Conservation (phyloP, 2,113 vertebrate species). For the Daphoenositta chrysoptera region DNA sequence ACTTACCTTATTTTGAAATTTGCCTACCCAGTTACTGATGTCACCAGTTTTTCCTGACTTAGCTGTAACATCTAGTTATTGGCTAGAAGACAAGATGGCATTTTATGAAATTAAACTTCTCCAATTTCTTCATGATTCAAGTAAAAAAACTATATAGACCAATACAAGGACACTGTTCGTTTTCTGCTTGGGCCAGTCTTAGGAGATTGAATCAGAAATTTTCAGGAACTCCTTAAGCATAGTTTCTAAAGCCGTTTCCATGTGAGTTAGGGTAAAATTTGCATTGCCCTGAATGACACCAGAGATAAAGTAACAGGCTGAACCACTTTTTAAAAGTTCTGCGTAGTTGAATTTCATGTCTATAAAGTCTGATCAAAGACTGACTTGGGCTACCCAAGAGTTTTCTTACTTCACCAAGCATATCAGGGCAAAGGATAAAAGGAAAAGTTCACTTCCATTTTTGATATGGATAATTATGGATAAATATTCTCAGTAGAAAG, state of each 20-base stretch:
- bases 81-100: not conserved
- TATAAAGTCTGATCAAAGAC: slow-evolving; percentile 12
- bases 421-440: not conserved
- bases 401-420: not conserved
- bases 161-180: not conserved
- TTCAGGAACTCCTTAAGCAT: not conserved
- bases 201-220: not conserved
- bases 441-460: not conserved
- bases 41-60: not conserved
- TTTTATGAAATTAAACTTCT: not conserved
- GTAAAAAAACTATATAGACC: not conserved
- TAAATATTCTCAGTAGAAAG: not conserved
- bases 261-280: not conserved
- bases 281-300: not conserved
- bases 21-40: not conserved
- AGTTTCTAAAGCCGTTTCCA: not conserved
- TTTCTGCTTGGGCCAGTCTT: not conserved
- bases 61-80: not conserved
- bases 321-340: not conserved
- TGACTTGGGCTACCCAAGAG: not conserved
- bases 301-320: not conserved
- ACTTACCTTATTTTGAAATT: not conserved
- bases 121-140: not conserved
- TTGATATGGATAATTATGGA: not conserved
- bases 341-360: not conserved